Base-by-base conservation (phyloP, 2,888 invertebrate species). In the Trisateles emortualis region DNA sequence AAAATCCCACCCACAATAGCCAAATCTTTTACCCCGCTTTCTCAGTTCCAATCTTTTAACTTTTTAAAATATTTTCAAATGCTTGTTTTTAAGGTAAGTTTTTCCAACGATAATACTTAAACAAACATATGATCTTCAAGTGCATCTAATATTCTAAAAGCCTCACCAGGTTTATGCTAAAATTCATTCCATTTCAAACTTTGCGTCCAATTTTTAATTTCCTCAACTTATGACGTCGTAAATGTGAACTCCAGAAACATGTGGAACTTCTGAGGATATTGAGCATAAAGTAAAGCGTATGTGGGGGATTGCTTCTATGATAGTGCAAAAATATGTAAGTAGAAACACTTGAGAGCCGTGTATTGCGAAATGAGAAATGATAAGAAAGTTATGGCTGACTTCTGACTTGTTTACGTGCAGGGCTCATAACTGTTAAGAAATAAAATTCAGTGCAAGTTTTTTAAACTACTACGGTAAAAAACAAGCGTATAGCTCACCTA, bases 281-380 rank as follows among this genome's bases (percentile, higher is more conserved):
- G 47, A 39, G 47, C 9, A 54, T 66, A 70, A 61, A 70, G 48
- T 44, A 24, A 19, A 22, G 33, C 40, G 48, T 8, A 48, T 44
- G 39, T 42, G 42, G 42, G 22, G 45, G 44, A 55, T 55, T 16
- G 45, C 10, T 14, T 22, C 43, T 46, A 48, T 57, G 51, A 63
- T 58, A 71, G 59, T 55, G 51, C 40, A 50, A 51, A 72, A 56
- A 61, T 68, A 68, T 59, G 64, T 68, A 52, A 72, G 64, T 68
- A 45, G 52, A 42, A 46, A 42, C 64, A 68, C 72, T 71, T 51
- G 19, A 41, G 44, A 56, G 19, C 8, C 24, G 22, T 42, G 54
- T 51, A 50, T 52, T 45, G 36, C 52, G 41, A 45, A 48, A 71
- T 52, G 58, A 52, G 56, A 33, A 43, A 35, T 48, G 40, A 45